Percentiles rank a stretch among this genome's conserved stretches.
phyloP scores from a whole-genome alignment of 2,888 invertebrate genomes.

The Mesoligia furuncula region DNA sequence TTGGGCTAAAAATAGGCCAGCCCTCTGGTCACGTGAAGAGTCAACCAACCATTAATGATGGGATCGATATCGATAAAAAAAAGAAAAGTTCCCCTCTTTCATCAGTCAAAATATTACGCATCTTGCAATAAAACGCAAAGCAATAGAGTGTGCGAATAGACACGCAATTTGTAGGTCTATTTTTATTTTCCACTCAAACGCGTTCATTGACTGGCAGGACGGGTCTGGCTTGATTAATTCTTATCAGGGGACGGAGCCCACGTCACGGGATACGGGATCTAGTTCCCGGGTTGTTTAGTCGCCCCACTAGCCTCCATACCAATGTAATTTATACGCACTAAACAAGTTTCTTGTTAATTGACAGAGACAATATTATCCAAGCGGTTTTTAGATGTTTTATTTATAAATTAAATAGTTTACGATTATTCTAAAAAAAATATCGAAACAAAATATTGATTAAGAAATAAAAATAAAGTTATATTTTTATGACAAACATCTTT shows the following conservation, averaged over 20 bases:
- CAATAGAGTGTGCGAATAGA: slow-evolving; percentile 31
- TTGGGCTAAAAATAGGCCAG: too few relatives aligned
- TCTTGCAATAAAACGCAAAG: slow-evolving; percentile 33
- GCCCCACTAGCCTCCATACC: slow-evolving; percentile 55
- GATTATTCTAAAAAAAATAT: background rate
- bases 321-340: slow-evolving; percentile 47
- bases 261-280: slow-evolving; percentile 47
- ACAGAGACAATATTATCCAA: slow-evolving; percentile 18
- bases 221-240: slow-evolving; percentile 63
- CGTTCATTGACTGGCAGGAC: slow-evolving; percentile 51
- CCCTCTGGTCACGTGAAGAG: too few relatives aligned
- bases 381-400: background rate
- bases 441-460: background rate
- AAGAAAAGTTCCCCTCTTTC: background rate
- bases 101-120: slow-evolving; percentile 18
- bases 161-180: slow-evolving; percentile 40
- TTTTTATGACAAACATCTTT: background rate
- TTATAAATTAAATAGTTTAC: background rate
- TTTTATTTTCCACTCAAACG: slow-evolving; percentile 56
- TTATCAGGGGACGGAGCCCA: slow-evolving; percentile 53
- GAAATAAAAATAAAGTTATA: background rate
- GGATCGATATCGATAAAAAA: background rate
- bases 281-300: slow-evolving; percentile 48
- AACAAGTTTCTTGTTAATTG: slow-evolving; percentile 42
- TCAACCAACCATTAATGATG: background rate